Conservation (phyloP, 2,113 vertebrate species). For the Misgurnus anguillicaudatus region DNA sequence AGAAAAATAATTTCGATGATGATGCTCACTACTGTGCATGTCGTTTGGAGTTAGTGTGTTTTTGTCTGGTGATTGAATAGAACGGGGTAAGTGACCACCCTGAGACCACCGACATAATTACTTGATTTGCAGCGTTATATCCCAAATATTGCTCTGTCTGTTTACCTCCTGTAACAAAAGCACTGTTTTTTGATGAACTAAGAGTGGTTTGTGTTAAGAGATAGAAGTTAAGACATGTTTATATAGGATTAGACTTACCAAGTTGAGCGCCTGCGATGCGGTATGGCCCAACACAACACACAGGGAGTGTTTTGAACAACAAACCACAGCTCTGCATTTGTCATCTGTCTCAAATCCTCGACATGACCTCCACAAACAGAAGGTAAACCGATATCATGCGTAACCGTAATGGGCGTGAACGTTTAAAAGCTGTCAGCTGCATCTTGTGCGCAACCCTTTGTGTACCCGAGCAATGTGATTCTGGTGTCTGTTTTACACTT, state of each 20-base stretch:
- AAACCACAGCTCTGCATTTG: neutral
- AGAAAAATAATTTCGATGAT: constrained; percentile 50
- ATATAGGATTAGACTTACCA: neutral
- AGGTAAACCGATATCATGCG: neutral
- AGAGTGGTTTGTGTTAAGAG: no score
- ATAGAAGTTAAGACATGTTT: constrained; percentile 20
- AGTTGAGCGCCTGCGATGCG: no score
- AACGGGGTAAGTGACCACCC: constrained; percentile 26
- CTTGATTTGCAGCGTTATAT: constrained; percentile 25
- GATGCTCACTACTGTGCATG: constrained; percentile 29
- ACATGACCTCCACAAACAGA: neutral
- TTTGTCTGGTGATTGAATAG: constrained; percentile 36
- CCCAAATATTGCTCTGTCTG: neutral
- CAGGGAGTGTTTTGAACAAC: neutral
- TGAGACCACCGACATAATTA: constrained; percentile 38
- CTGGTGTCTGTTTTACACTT: neutral
- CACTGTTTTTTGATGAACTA: neutral
- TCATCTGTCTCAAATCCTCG: neutral
- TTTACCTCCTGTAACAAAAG: neutral
- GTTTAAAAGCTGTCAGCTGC: neutral
- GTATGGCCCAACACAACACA: no score
- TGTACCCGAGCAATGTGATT: neutral
- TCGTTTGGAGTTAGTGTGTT: constrained; percentile 32
- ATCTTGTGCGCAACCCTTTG: neutral
- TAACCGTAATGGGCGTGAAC: neutral